A percentile compares a stretch with the other conserved stretches of the same genome.
Conservation (phyloP, 2,797 vertebrate species). For the Cichlasoma orientale region DNA sequence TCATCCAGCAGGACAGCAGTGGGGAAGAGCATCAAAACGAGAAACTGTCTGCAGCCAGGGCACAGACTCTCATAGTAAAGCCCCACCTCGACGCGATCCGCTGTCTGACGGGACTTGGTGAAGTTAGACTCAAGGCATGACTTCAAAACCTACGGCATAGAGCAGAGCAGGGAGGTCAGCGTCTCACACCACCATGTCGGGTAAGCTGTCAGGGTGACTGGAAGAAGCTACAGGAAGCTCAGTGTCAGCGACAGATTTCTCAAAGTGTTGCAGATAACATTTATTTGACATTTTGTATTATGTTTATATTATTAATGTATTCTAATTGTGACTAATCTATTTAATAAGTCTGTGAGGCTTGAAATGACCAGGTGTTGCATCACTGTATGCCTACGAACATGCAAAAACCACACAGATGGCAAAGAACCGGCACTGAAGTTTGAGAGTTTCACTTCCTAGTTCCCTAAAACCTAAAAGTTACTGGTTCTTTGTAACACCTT, state of each 20-base stretch:
- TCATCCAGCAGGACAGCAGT: constrained; percentile 82
- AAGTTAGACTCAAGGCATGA: constrained; percentile 68
- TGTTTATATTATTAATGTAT: not conserved
- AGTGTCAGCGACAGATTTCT: not conserved
- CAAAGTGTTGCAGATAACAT: not conserved
- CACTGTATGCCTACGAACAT: not conserved
- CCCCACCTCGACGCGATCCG: constrained; percentile 70
- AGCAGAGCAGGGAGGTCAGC: not conserved
- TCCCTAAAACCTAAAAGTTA: not conserved
- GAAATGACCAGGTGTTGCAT: not conserved
- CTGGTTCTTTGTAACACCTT: not conserved
- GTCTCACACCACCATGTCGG: not conserved
- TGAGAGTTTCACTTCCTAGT: not conserved
- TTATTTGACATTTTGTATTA: not conserved
- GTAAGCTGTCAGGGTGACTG: not conserved
- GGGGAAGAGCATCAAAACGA: constrained; percentile 79
- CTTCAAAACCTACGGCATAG: constrained; percentile 76
- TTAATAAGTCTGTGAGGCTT: not conserved
- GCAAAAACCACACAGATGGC: not conserved
- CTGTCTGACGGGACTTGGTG: constrained; percentile 26
- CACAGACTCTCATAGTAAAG: constrained; percentile 94
- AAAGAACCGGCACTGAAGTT: not conserved
- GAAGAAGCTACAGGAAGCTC: not conserved
- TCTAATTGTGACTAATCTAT: not conserved
- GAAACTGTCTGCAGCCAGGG: constrained; percentile 81